These are phyloP conservation scores for Drosophila arizonae DNA, from an alignment of 1,140 invertebrate genomes.

Conservation along the genomic window DNA sequence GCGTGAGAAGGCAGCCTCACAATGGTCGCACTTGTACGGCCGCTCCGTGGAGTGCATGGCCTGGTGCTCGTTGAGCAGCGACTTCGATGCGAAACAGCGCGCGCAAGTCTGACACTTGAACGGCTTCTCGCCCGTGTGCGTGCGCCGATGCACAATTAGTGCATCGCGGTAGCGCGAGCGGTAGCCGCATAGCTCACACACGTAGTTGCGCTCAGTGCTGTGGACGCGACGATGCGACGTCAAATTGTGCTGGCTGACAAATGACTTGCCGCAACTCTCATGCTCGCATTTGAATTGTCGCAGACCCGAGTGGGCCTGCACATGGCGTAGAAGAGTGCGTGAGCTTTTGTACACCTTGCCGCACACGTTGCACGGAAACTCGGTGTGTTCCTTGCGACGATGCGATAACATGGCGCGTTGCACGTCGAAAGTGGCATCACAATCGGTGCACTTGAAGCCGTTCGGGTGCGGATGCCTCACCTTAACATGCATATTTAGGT, in stretches of 20 bases:
- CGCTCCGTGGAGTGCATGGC: constrained; percentile 92
- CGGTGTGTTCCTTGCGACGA: constrained; percentile 56
- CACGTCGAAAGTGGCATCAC: constrained; percentile 56
- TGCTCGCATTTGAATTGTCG: constrained; percentile 64
- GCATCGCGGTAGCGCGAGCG: constrained; percentile 86
- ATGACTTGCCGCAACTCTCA: constrained; percentile 72
- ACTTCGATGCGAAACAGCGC: constrained; percentile 69
- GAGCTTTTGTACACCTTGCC: constrained; percentile 68
- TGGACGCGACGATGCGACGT: constrained; percentile 65
- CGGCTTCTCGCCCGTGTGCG: constrained; percentile 98
- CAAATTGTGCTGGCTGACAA: constrained; percentile 66
- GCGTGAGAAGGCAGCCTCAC: constrained; percentile 91
- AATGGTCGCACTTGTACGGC: constrained; percentile 89
- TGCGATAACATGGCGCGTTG: constrained; percentile 61
- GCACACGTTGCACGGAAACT: constrained; percentile 62
- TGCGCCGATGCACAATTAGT: constrained; percentile 96
- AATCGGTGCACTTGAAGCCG: constrained; percentile 66
- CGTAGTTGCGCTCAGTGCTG: constrained; percentile 61
- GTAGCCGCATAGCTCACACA: constrained; percentile 76
- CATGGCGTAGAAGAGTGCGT: constrained; percentile 54
- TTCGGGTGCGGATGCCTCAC: constrained; percentile 66
- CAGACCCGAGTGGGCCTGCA: constrained; percentile 59
- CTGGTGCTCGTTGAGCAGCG: constrained; percentile 83
- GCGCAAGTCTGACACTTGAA: constrained; percentile 83
- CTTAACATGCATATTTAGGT: constrained; percentile 66